A percentile compares a stretch with the other conserved stretches of the same genome.
These are phyloP conservation scores for Brachionus calyciflorus DNA, from an alignment of 1,140 invertebrate genomes.

Conservation along the genomic window DNA sequence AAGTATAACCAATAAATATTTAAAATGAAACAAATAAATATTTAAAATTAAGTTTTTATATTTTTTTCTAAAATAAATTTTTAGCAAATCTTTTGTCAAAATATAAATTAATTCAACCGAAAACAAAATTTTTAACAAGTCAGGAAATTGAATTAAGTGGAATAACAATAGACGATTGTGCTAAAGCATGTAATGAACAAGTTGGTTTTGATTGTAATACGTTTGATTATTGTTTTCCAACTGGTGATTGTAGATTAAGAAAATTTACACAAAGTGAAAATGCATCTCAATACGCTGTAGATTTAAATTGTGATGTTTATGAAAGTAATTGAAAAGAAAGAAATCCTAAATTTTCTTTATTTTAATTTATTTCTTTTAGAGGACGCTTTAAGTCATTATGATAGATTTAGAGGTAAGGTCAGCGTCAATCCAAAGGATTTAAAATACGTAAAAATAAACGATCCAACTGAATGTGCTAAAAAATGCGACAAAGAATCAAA, in stretches of 20 bases:
- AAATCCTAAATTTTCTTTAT: neutral
- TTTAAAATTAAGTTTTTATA: too few relatives aligned
- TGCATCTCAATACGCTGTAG: neutral
- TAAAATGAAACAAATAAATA: neutral
- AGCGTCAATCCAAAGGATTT: slow-evolving; percentile 27
- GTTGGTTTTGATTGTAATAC: slow-evolving; percentile 30
- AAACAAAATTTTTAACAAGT: neutral
- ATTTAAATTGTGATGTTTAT: slow-evolving; percentile 33
- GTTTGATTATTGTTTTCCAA: slow-evolving; percentile 39
- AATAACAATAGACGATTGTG: slow-evolving; percentile 28
- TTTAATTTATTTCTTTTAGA: too few relatives aligned
- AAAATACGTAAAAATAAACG: neutral
- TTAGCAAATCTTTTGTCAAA: neutral
- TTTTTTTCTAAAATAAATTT: too few relatives aligned
- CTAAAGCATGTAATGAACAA: slow-evolving; percentile 32
- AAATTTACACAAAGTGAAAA: slow-evolving; percentile 4
- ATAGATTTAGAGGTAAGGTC: neutral
- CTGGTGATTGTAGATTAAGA: slow-evolving; percentile 33
- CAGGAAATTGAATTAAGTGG: neutral
- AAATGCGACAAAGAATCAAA: slow-evolving; percentile 23
- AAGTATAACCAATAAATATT: neutral
- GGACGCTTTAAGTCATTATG: slow-evolving; percentile 35
- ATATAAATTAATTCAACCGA: neutral
- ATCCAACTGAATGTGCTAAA: slow-evolving; percentile 21
- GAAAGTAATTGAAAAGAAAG: neutral